Conservation (phyloP, 1,140 invertebrate species). For the Tachypleus tridentatus region DNA sequence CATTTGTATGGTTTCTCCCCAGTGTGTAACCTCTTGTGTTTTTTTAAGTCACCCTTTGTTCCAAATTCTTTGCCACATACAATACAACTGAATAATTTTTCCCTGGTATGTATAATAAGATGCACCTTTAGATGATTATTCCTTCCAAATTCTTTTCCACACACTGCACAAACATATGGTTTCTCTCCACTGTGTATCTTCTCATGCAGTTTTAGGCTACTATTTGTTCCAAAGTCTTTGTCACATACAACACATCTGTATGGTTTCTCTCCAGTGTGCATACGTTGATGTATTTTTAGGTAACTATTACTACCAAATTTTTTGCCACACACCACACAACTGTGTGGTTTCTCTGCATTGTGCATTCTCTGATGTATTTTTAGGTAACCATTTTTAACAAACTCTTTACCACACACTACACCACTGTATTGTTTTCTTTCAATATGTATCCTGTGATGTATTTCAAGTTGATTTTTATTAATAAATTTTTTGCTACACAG, state of each 20-base stretch:
- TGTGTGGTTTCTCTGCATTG: conserved; percentile 41
- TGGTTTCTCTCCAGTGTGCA: conserved; percentile 37
- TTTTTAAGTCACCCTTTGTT: no score
- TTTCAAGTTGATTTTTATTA: no score
- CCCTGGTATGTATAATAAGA: conserved; percentile 33
- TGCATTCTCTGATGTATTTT: conserved; percentile 46
- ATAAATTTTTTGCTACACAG: no score
- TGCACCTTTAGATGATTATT: conserved; percentile 31
- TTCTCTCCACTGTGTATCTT: conserved; percentile 43
- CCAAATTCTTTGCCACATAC: conserved; percentile 26
- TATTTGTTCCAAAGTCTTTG: conserved; percentile 29
- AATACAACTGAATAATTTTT: conserved; percentile 37
- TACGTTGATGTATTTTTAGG: conserved; percentile 42
- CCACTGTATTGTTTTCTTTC: conserved; percentile 39
- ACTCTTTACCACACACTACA: conserved; percentile 23
- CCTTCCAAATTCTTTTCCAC: conserved; percentile 42
- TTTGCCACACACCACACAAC: conserved; percentile 43
- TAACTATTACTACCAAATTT: conserved; percentile 32
- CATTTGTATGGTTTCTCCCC: no score
- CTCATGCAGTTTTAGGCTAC: conserved; percentile 43
- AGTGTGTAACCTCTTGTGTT: no score
- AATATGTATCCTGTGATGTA: conserved; percentile 38
- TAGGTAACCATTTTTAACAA: conserved; percentile 38
- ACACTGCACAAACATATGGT: conserved; percentile 44
- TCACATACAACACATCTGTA: conserved; percentile 33